These are phyloP conservation scores for Argyrosomus regius DNA, from an alignment of 2,797 vertebrate species.

Conservation along the genomic window DNA sequence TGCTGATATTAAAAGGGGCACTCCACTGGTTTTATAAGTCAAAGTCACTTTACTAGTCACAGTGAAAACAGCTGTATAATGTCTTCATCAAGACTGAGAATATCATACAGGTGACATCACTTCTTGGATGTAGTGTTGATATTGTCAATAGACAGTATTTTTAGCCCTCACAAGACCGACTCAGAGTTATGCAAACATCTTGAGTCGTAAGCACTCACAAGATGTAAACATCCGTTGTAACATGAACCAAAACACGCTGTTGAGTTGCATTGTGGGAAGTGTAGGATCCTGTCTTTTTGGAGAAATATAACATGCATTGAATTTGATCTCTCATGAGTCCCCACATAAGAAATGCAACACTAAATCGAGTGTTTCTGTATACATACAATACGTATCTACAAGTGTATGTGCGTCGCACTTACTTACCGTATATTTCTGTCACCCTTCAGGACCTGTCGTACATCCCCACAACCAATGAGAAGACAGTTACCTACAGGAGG, in stretches of 20 bases:
- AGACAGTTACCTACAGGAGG: slow-evolving; percentile 94
- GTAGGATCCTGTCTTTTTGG: neutral
- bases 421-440: slow-evolving; percentile 33
- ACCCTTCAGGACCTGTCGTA: slow-evolving; percentile 88
- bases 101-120: neutral
- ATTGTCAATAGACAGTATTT: neutral
- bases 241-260: neutral
- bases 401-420: neutral
- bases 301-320: neutral
- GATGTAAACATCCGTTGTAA: too few species aligned
- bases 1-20: neutral
- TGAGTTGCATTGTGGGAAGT: neutral
- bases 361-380: neutral
- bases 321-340: neutral
- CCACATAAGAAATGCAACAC: neutral
- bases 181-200: neutral
- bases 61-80: neutral
- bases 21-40: neutral
- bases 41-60: neutral
- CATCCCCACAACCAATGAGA: slow-evolving; percentile 91
- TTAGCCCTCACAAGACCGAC: too few species aligned
- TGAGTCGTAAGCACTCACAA: too few species aligned
- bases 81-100: neutral
- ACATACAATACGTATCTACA: neutral
- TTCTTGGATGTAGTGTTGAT: neutral